A percentile compares a stretch with the other conserved stretches of the same genome.
phyloP scores from a whole-genome alignment of 2,113 vertebrate species.

The Chloebia gouldiae region DNA sequence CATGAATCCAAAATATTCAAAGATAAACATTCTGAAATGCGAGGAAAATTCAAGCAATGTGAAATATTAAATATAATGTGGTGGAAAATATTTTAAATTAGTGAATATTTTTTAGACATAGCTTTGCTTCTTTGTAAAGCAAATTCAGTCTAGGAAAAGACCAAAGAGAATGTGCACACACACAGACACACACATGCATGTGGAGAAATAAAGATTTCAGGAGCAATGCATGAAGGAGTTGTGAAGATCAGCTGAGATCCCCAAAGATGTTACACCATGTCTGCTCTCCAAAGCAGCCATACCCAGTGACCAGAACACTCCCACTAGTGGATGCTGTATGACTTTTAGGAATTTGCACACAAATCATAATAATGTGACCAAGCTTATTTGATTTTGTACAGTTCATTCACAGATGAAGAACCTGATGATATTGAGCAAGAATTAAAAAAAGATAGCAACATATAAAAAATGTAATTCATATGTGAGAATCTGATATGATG shows the following conservation, averaged over 20 bases:
- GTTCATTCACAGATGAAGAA: neutral
- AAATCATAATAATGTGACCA: neutral
- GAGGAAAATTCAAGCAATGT: neutral
- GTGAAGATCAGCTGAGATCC: neutral
- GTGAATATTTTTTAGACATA: neutral
- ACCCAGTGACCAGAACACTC: neutral
- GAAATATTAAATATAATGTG: neutral
- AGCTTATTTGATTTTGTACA: neutral
- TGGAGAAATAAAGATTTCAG: neutral
- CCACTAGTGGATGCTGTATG: fast-evolving
- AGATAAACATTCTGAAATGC: neutral
- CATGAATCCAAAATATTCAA: neutral
- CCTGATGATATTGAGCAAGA: neutral
- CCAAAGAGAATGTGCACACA: neutral
- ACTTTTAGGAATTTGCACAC: neutral
- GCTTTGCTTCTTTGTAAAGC: neutral
- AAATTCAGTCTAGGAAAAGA: neutral
- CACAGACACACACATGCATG: fast-evolving
- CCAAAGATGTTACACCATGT: neutral
- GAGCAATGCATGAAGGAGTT: neutral
- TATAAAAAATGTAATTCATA: neutral
- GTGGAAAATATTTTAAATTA: neutral
- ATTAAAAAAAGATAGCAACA: no score
- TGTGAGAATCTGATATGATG: fast-evolving
- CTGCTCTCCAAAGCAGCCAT: neutral